These are phyloP conservation scores for Meandrusa payeni DNA, from an alignment of 2,888 invertebrate genomes.

Conservation along the genomic window DNA sequence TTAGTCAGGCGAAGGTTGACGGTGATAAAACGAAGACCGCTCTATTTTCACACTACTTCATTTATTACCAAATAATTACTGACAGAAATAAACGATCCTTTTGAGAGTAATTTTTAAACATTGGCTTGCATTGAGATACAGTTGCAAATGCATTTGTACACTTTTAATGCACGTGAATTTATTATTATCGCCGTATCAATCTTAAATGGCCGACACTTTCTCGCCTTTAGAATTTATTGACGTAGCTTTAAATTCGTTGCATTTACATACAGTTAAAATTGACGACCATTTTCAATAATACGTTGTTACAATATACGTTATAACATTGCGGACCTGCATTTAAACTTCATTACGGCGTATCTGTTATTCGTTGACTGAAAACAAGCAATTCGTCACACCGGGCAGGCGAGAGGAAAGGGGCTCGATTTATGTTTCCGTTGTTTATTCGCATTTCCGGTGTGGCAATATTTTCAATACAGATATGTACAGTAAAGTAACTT, in stretches of 20 bases:
- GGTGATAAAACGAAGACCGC: no score
- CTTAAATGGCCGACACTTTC: slow-evolving; percentile 30
- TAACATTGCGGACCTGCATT: slow-evolving; percentile 2
- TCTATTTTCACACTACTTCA: no score
- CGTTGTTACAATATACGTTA: neutral
- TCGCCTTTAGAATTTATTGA: slow-evolving; percentile 27
- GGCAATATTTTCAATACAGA: slow-evolving; percentile 4
- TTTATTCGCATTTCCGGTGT: slow-evolving; percentile 9
- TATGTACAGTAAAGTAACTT: no score
- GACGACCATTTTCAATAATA: slow-evolving; percentile 4
- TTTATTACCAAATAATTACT: no score
- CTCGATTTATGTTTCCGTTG: slow-evolving; percentile 16
- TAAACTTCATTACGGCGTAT: slow-evolving; percentile 8
- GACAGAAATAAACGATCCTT: no score
- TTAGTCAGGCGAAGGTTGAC: no score
- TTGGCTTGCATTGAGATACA: neutral
- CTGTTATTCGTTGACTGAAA: slow-evolving; percentile 9
- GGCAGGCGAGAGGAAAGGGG: neutral
- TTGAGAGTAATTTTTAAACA: no score
- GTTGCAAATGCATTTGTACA: neutral
- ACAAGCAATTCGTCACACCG: slow-evolving; percentile 20
- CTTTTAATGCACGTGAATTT: slow-evolving; percentile 3
- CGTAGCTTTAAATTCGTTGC: slow-evolving; percentile 17
- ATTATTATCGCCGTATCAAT: slow-evolving; percentile 19
- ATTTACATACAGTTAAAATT: slow-evolving; percentile 16